These are phyloP conservation scores for Smithornis capensis DNA, from an alignment of 2,113 vertebrate genomes.

Conservation along the genomic window DNA sequence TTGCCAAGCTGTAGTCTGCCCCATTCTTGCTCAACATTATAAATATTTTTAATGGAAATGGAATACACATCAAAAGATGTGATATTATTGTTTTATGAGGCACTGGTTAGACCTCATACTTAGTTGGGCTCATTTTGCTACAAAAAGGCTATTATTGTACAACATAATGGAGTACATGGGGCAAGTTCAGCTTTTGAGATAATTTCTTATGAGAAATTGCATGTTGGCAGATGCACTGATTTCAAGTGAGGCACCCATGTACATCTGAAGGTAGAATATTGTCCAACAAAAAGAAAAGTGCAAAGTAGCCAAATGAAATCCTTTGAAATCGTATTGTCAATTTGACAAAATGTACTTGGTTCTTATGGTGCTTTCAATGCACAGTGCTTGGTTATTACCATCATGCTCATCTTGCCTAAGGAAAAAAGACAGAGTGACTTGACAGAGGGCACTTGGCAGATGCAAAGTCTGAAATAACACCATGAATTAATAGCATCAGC, in stretches of 20 bases:
- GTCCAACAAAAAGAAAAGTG: not conserved
- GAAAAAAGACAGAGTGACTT: not conserved
- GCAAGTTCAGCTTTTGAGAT: not conserved
- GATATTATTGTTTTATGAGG: conserved; percentile 16
- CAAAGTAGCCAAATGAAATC: not conserved
- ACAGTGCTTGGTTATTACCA: not conserved
- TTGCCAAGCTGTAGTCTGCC: not conserved
- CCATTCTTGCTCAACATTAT: not conserved
- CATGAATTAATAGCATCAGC: not conserved
- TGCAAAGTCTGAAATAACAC: not conserved
- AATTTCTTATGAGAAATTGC: not conserved
- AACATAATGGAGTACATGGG: not conserved
- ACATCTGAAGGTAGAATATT: not conserved
- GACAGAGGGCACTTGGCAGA: not conserved
- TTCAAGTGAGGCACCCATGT: not conserved
- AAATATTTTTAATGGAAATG: conserved; percentile 18
- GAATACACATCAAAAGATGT: conserved; percentile 6
- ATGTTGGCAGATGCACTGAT: not conserved
- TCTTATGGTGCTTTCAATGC: not conserved
- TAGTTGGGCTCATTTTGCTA: not conserved
- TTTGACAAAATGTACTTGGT: not conserved
- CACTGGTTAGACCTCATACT: not conserved
- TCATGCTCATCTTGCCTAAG: not conserved
- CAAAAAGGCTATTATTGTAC: not conserved
- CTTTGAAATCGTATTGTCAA: not conserved